phyloP scores from a whole-genome alignment of 64 coral and sea anemone genomes.

The Montipora capricornis region DNA sequence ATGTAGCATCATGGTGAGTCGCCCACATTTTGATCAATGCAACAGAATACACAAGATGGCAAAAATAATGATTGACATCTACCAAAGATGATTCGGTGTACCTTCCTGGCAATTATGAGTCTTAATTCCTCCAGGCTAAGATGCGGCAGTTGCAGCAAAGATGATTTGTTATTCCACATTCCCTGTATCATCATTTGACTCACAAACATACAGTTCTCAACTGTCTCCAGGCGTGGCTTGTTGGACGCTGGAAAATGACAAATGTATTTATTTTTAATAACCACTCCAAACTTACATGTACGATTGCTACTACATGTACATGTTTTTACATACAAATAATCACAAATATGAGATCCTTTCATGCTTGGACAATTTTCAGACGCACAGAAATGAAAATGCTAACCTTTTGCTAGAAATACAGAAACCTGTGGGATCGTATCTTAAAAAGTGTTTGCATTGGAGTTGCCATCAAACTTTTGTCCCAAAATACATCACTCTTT shows the following conservation, averaged over 20 bases:
- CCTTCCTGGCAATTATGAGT: slow-evolving; percentile 92
- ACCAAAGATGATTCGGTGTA: background rate
- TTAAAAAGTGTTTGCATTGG: too few relatives aligned
- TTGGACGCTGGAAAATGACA: slow-evolving; percentile 61
- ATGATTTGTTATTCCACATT: slow-evolving; percentile 83
- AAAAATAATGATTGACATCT: background rate
- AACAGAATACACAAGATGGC: background rate
- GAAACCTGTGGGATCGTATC: too few relatives aligned
- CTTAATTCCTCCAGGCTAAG: slow-evolving; percentile 83
- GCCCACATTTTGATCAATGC: too few relatives aligned
- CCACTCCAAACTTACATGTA: background rate
- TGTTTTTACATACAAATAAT: too few relatives aligned
- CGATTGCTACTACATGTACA: too few relatives aligned
- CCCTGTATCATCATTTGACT: slow-evolving; percentile 89
- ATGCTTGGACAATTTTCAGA: too few relatives aligned
- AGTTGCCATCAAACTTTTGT: too few relatives aligned
- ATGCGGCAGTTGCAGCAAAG: slow-evolving; percentile 92
- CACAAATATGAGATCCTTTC: too few relatives aligned
- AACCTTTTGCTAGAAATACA: too few relatives aligned
- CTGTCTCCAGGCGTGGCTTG: slow-evolving; percentile 83
- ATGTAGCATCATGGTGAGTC: too few relatives aligned
- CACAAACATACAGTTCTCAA: slow-evolving; percentile 93
- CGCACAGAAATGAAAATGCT: too few relatives aligned
- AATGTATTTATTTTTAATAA: background rate
- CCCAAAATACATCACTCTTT: too few relatives aligned